These are phyloP conservation scores for Latrodectus geometricus DNA, from an alignment of 1,140 invertebrate genomes.

Conservation along the genomic window DNA sequence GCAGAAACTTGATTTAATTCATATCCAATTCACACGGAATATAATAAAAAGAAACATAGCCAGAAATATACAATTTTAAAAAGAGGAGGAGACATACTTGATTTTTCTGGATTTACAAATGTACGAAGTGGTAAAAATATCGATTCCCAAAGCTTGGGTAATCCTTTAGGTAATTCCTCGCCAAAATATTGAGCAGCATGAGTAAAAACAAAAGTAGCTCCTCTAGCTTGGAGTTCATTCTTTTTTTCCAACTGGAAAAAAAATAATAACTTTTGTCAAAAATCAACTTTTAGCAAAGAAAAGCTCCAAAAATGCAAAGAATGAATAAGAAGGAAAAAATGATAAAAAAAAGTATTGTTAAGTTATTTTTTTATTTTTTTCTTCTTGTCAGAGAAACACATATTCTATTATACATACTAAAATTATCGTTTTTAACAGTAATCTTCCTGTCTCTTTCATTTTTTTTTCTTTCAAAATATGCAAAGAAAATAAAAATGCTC, in stretches of 20 bases:
- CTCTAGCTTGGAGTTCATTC: slow-evolving; percentile 76
- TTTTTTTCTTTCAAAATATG: too few species aligned
- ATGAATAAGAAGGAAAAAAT: too few species aligned
- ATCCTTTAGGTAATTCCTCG: slow-evolving; percentile 76
- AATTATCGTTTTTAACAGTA: too few species aligned
- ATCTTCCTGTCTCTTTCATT: too few species aligned
- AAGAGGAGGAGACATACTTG: not conserved
- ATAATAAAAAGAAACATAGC: not conserved
- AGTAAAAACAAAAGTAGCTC: slow-evolving; percentile 81
- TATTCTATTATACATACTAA: too few species aligned
- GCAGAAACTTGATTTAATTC: too few species aligned
- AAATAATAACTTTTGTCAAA: too few species aligned
- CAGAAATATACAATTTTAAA: not conserved
- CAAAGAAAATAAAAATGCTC: too few species aligned
- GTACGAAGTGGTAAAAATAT: slow-evolving; percentile 69
- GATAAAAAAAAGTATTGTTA: too few species aligned
- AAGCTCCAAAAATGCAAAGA: not conserved
- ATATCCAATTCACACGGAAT: not conserved
- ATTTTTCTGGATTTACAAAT: slow-evolving; percentile 66
- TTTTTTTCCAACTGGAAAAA: slow-evolving; percentile 48
- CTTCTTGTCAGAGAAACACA: too few species aligned
- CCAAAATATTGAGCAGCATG: slow-evolving; percentile 78
- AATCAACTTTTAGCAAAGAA: not conserved
- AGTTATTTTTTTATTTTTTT: too few species aligned
- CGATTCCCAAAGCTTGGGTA: slow-evolving; percentile 84